Percentiles rank a stretch among this genome's conserved stretches.
Conservation (phyloP, 2,113 vertebrate species). For the Podiceps cristatus region DNA sequence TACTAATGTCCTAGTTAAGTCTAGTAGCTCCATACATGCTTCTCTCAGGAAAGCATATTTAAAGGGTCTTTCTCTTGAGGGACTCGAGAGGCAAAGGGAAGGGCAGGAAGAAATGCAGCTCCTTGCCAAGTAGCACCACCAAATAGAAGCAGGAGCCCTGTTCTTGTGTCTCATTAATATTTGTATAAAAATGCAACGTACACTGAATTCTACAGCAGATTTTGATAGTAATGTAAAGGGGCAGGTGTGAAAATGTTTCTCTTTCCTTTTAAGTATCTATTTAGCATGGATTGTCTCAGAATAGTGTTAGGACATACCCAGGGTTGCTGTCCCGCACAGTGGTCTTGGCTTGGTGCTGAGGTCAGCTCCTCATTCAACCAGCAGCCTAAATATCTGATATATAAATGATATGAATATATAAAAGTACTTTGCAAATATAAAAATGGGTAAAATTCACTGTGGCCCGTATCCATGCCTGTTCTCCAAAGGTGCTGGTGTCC, state of each 20-base stretch:
- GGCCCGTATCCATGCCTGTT: neutral
- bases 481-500: neutral
- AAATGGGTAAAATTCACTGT: neutral
- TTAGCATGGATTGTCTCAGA: too few species aligned
- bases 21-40: neutral
- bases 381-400: neutral
- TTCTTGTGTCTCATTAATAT: neutral
- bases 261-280: neutral
- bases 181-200: neutral
- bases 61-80: neutral
- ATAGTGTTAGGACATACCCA: neutral
- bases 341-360: neutral
- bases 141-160: neutral
- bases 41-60: neutral
- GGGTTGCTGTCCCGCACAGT: accelerated
- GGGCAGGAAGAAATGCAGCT: neutral
- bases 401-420: too few species aligned
- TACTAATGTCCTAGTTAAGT: neutral
- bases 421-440: neutral
- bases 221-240: neutral
- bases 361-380: neutral
- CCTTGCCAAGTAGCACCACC: neutral
- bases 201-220: neutral
- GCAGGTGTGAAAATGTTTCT: neutral
- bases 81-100: neutral